Base-by-base conservation (phyloP, 2,113 vertebrate species). In the Equus quagga region DNA sequence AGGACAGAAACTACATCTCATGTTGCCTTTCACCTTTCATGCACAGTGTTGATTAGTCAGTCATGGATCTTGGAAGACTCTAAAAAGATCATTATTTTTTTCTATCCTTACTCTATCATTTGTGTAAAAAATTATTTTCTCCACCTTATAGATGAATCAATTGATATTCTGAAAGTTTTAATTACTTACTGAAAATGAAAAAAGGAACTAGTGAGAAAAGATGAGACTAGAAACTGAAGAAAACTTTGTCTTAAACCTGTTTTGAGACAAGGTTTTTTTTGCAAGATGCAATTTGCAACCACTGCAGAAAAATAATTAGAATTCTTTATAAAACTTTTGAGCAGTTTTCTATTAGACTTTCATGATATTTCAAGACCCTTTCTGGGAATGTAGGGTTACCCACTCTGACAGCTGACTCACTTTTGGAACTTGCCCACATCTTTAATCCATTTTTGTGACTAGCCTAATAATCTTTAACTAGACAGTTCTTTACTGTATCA, bases 121-220 rank as follows among this genome's bases (percentile, higher is more conserved):
- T 58, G n/a, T 2, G 41, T 49, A 88, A 96, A 28, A 92, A 91
- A 93, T 97, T 54, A 85, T 72, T 84, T 62, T 19, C 15, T 13
- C 17, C 2, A 36, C 17, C 67, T 89, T 54, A 36, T 31, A 91
- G 33, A 15, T 80, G 31, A 94, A 87, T n/a, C 14, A 87, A n/a
- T 13, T 62, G 51, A 91, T 12, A 73, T 46, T 44, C 44, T 56
- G 54, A 24, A 81, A 82, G 2, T 60, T 78, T 92, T 89, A 89
- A 51, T 28, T 65, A 91, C 5, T 46, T 62, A 78, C 11, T 67
- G 26, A 82, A 92, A 73, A 8, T 69, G 21, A 81, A 31, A 89
- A 60, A 69, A 19, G 23, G 3, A 82, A 81, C 36, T 80, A 15
- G 0, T 11, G 51, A 84, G 67, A 49, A 79, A 28, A 46, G 31